These are phyloP conservation scores for Neodiprion fabricii DNA, from an alignment of 1,140 invertebrate genomes.

Conservation along the genomic window DNA sequence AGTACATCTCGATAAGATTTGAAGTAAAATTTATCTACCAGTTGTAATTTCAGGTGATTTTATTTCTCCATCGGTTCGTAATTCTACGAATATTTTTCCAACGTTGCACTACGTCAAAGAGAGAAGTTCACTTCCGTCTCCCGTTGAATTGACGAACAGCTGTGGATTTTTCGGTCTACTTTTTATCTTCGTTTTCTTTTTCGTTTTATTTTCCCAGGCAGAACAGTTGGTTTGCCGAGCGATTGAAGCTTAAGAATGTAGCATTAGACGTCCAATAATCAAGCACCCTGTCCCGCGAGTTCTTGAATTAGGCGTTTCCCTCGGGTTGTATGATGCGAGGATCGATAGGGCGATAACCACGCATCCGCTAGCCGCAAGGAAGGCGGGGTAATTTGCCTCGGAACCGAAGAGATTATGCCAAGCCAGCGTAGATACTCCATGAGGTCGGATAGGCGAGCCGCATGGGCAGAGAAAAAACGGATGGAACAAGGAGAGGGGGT, in stretches of 20 bases:
- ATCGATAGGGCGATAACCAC: background rate
- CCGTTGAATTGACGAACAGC: too few relatives aligned
- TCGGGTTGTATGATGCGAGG: background rate
- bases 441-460: constrained; percentile 6
- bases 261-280: too few relatives aligned
- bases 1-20: too few relatives aligned
- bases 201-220: too few relatives aligned
- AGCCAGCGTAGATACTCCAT: constrained; percentile 6
- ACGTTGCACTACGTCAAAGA: too few relatives aligned
- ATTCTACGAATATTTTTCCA: too few relatives aligned
- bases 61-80: too few relatives aligned
- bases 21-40: too few relatives aligned
- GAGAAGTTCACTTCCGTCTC: too few relatives aligned
- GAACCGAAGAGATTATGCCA: background rate
- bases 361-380: background rate
- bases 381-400: background rate
- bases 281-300: background rate
- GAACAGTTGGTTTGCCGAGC: background rate
- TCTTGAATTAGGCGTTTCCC: background rate
- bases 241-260: background rate
- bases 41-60: too few relatives aligned
- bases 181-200: too few relatives aligned
- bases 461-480: constrained; percentile 11
- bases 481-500: constrained; percentile 13
- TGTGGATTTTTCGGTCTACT: too few relatives aligned